Conservation (phyloP, 2,113 vertebrate genomes). For the Prunella fulvescens region DNA sequence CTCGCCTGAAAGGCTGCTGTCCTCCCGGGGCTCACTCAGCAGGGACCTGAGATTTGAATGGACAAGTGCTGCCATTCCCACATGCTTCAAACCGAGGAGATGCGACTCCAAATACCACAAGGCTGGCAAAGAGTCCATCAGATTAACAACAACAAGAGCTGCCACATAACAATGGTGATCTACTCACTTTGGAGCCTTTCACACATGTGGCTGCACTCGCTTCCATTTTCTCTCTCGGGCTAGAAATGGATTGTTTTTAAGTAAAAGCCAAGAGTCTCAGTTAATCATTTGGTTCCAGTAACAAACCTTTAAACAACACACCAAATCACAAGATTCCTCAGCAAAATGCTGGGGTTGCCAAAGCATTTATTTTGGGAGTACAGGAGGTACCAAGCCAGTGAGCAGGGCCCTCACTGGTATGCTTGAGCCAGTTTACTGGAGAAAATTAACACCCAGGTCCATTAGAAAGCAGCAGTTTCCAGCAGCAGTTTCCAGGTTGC, state of each 20-base stretch:
- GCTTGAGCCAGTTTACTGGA: not conserved
- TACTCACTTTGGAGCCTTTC: not conserved
- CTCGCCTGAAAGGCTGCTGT: not conserved
- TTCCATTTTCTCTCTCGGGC: not conserved
- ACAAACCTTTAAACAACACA: not conserved
- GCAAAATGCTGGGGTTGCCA: not conserved
- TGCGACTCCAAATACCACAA: not conserved
- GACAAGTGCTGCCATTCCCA: constrained; percentile 17
- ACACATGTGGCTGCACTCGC: not conserved
- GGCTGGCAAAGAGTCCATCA: constrained; percentile 2
- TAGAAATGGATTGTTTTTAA: not conserved
- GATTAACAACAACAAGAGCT: not conserved
- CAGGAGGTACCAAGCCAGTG: not conserved
- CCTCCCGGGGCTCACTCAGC: not conserved
- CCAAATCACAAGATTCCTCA: not conserved
- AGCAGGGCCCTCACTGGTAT: not conserved
- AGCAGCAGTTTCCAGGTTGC: not conserved
- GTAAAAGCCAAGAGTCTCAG: constrained; percentile 20
- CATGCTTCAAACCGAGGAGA: not conserved
- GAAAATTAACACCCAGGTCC: not conserved
- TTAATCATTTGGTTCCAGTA: constrained; percentile 28
- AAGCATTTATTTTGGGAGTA: not conserved
- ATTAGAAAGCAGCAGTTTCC: not conserved
- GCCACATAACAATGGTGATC: not conserved
- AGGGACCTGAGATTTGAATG: not conserved